A percentile compares a stretch with the other conserved stretches of the same genome.
These are phyloP conservation scores for Sebastes nivosus DNA, from an alignment of 2,797 vertebrate genomes.

Conservation along the genomic window DNA sequence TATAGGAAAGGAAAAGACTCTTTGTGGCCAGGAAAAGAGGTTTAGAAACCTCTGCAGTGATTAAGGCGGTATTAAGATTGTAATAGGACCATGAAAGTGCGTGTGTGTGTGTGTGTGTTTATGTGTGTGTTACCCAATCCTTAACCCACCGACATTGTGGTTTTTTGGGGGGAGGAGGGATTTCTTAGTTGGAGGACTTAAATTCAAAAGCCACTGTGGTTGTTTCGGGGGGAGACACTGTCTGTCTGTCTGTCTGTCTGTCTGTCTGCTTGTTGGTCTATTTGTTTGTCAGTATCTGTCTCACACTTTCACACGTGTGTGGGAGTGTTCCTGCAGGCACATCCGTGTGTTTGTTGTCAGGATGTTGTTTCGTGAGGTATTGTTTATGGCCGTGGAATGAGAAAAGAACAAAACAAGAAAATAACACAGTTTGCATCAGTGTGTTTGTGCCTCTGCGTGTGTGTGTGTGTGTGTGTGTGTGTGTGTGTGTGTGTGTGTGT, in stretches of 20 bases:
- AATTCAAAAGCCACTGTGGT: constrained; percentile 47
- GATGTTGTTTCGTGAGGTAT: constrained; percentile 47
- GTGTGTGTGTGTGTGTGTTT: constrained; percentile 22
- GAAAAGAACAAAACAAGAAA: constrained; percentile 73
- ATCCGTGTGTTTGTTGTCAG: constrained; percentile 23
- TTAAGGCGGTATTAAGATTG: constrained; percentile 52
- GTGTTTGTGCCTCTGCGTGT: constrained; percentile 32
- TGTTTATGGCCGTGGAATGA: constrained; percentile 60
- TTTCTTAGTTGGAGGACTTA: constrained; percentile 42
- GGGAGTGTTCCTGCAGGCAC: not conserved
- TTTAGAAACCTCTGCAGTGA: constrained; percentile 49
- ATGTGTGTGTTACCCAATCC: constrained; percentile 51
- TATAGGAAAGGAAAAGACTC: constrained; percentile 35
- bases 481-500: constrained; percentile 28
- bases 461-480: constrained; percentile 29
- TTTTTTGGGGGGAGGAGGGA: constrained; percentile 9
- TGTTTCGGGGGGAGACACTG: constrained; percentile 49
- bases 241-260: constrained; percentile 6
- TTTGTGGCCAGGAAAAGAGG: constrained; percentile 46
- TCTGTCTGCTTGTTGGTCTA: not conserved
- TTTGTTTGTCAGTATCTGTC: not conserved
- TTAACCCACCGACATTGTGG: constrained; percentile 44
- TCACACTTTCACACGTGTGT: not conserved
- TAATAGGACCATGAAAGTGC: constrained; percentile 41
- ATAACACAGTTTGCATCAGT: constrained; percentile 54